These are phyloP conservation scores for Lycia hirtaria DNA, from an alignment of 2,888 invertebrate species.

Conservation along the genomic window DNA sequence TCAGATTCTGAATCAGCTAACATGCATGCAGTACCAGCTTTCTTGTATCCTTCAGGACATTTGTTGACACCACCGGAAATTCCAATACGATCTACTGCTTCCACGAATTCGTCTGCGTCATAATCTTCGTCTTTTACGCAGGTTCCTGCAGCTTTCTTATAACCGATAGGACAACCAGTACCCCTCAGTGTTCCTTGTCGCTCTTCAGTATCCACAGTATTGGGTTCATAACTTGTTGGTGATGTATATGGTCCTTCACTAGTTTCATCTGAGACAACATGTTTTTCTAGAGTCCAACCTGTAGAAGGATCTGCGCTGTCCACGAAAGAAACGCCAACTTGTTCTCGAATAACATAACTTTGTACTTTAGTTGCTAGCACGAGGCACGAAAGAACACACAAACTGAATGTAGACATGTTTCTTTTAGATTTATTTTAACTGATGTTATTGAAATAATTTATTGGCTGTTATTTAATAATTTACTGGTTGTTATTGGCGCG, in stretches of 20 bases:
- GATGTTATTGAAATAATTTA: not conserved
- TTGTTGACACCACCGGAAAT: no score
- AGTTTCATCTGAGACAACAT: not conserved
- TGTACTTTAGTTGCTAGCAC: slow-evolving; percentile 10
- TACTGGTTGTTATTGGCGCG: slow-evolving; percentile 2
- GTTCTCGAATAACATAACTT: not conserved
- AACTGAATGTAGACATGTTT: slow-evolving; percentile 18
- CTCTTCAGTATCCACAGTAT: not conserved
- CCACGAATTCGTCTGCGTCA: not conserved
- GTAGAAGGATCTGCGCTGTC: not conserved
- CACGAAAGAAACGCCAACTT: not conserved
- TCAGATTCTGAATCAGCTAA: no score
- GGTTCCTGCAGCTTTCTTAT: not conserved
- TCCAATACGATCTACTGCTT: no score
- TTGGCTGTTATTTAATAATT: no score
- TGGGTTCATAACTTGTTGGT: not conserved
- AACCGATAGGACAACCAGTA: no score
- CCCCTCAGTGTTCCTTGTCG: not conserved
- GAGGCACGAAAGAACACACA: slow-evolving; percentile 39
- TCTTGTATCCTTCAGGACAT: slow-evolving; percentile 4
- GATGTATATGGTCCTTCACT: not conserved
- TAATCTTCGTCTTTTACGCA: slow-evolving; percentile 1
- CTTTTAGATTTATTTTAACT: not conserved
- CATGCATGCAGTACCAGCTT: not conserved
- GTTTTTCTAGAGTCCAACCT: not conserved